Evolutionary conservation across 2,113 vertebrate species (phyloP).

Genomic region (Phodopus roborovskii): DNA sequence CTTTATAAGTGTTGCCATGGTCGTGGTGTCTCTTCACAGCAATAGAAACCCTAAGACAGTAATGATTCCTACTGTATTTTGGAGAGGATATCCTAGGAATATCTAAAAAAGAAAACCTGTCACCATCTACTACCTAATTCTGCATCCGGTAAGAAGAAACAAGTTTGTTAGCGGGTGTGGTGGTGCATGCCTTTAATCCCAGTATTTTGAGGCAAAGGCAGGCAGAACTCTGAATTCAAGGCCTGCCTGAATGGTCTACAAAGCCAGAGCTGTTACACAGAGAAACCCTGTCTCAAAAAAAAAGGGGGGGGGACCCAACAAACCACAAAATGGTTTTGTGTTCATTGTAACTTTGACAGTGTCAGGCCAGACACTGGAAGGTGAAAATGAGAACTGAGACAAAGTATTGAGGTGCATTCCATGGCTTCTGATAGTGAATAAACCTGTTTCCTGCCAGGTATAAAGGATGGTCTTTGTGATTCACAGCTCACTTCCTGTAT

Average conservation of each 20-base stretch:
- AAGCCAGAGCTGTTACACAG: too few relatives aligned
- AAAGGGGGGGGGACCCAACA: too few relatives aligned
- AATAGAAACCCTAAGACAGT: neutral
- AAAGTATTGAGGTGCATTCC: neutral
- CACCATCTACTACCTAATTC: neutral
- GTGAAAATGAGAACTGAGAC: slow-evolving; percentile 18
- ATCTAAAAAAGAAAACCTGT: neutral
- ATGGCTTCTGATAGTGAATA: neutral
- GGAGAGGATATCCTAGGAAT: neutral
- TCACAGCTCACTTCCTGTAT: neutral
- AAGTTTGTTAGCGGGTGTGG: neutral
- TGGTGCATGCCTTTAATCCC: neutral
- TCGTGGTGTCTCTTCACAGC: neutral
- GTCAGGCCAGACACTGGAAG: neutral
- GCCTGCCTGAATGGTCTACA: too few relatives aligned
- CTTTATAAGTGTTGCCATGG: neutral
- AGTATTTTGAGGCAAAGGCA: neutral
- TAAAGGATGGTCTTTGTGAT: neutral
- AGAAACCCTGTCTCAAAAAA: too few relatives aligned
- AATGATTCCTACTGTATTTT: neutral
- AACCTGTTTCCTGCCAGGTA: neutral
- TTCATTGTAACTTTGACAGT: neutral
- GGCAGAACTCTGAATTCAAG: too few relatives aligned
- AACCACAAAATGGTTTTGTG: neutral
- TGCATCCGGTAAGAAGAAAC: neutral